phyloP scores from a whole-genome alignment of 2,797 vertebrate genomes.

The Peromyscus melanophrys region DNA sequence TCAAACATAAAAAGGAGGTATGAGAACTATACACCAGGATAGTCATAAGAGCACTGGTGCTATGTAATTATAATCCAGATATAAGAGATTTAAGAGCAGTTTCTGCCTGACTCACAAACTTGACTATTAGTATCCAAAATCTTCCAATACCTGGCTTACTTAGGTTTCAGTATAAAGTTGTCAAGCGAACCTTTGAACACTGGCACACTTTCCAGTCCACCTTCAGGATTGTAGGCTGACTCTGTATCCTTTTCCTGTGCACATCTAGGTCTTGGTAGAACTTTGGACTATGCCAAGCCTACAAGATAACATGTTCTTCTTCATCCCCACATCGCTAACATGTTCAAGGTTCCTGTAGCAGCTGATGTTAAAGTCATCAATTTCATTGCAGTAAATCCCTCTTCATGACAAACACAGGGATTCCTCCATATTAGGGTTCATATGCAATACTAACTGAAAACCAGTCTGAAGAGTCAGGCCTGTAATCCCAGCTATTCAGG shows the following conservation, averaged over 20 bases:
- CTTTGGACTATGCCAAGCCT: background rate
- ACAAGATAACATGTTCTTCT: background rate
- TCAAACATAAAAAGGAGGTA: conserved; percentile 52
- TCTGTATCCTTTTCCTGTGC: background rate
- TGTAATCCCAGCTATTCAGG: background rate
- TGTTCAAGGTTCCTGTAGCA: background rate
- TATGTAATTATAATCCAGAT: background rate
- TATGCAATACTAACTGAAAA: background rate
- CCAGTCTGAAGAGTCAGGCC: background rate
- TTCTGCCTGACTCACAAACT: conserved; percentile 40
- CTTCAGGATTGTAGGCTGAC: background rate
- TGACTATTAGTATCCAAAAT: conserved; percentile 9
- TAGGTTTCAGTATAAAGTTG: background rate
- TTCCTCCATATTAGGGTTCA: background rate
- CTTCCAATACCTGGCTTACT: background rate
- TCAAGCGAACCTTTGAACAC: background rate
- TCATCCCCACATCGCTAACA: background rate
- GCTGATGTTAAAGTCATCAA: background rate
- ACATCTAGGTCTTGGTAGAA: background rate
- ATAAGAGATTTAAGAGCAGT: background rate
- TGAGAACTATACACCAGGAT: background rate
- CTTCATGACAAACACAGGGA: background rate
- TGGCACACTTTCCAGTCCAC: background rate
- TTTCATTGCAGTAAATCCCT: background rate
- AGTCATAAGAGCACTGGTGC: conserved; percentile 12